These are phyloP conservation scores for Typhlichthys eigenmanni DNA, from an alignment of 2,797 vertebrate species.

Conservation along the genomic window DNA sequence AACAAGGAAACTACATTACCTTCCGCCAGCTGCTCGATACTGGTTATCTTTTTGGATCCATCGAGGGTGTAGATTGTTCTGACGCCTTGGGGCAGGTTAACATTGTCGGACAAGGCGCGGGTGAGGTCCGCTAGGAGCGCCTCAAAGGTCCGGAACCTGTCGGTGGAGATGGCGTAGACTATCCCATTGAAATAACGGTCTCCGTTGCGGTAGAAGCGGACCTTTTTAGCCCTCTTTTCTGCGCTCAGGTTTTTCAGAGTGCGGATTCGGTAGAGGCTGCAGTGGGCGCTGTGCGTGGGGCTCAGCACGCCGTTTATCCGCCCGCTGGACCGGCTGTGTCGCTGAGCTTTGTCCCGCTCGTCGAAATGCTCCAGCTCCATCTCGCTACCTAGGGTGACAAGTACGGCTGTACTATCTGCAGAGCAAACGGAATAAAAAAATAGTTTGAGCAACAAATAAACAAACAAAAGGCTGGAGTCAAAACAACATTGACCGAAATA, in stretches of 20 bases:
- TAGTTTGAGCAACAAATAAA: slow-evolving; percentile 21
- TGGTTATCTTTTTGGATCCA: slow-evolving; percentile 86
- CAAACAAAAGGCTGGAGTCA: slow-evolving; percentile 17
- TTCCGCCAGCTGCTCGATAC: slow-evolving; percentile 89
- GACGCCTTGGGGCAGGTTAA: slow-evolving; percentile 95
- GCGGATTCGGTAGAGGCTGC: slow-evolving; percentile 93
- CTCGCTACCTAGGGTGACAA: slow-evolving; percentile 51
- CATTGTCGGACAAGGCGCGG: slow-evolving; percentile 94
- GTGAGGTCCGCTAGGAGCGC: slow-evolving; percentile 96
- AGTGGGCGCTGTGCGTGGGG: slow-evolving; percentile 95
- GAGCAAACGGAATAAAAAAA: slow-evolving; percentile 1
- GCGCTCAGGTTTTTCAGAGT: slow-evolving; percentile 93
- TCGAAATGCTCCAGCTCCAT: slow-evolving; percentile 98
- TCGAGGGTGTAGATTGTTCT: slow-evolving; percentile 94
- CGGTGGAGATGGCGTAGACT: slow-evolving; percentile 92
- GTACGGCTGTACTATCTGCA: slow-evolving; percentile 64
- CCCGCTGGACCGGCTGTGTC: slow-evolving; percentile 81
- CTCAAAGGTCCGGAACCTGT: slow-evolving; percentile 93
- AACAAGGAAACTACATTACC: slow-evolving; percentile 71
- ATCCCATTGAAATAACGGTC: slow-evolving; percentile 97
- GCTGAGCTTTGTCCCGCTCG: slow-evolving; percentile 84
- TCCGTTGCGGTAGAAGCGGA: slow-evolving; percentile 96
- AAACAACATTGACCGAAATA: neutral
- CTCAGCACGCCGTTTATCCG: slow-evolving; percentile 90
- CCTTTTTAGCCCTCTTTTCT: slow-evolving; percentile 96